phyloP scores from a whole-genome alignment of 1,140 invertebrate genomes.

The Drosophila rufa region DNA sequence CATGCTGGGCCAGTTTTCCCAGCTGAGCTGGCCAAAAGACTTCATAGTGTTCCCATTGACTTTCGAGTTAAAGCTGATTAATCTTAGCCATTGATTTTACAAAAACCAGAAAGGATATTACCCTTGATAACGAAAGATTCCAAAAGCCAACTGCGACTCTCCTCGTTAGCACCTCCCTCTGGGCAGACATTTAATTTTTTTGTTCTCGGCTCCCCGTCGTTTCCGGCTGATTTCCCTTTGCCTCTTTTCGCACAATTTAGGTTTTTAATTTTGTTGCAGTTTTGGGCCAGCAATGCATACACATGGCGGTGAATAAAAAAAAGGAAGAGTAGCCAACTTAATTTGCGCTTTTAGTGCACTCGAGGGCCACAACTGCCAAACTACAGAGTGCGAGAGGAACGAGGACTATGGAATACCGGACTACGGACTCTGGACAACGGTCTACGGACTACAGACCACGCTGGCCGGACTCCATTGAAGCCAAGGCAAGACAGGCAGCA shows the following conservation, averaged over 20 bases:
- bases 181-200: constrained; percentile 24
- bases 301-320: constrained; percentile 45
- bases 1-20: too few relatives aligned
- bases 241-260: constrained; percentile 62
- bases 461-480: constrained; percentile 39
- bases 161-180: constrained; percentile 20
- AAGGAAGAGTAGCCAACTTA: constrained; percentile 63
- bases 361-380: constrained; percentile 63
- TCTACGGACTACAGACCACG: constrained; percentile 15
- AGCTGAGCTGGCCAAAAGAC: too few relatives aligned
- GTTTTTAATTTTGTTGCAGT: constrained; percentile 78
- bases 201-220: constrained; percentile 1
- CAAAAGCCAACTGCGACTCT: constrained; percentile 4
- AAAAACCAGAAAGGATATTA: background rate
- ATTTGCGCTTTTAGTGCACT: constrained; percentile 82
- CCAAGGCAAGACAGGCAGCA: constrained; percentile 33
- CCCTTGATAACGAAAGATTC: background rate
- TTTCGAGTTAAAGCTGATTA: background rate
- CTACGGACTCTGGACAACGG: constrained; percentile 9
- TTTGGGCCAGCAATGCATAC: constrained; percentile 46
- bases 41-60: background rate
- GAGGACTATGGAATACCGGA: constrained; percentile 10
- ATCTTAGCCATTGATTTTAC: background rate
- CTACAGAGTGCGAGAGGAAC: constrained; percentile 31
- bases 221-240: constrained; percentile 35